A percentile compares a stretch with the other conserved stretches of the same genome.
These are phyloP conservation scores for Onthophagus taurus DNA, from an alignment of 1,140 invertebrate genomes.

Conservation along the genomic window DNA sequence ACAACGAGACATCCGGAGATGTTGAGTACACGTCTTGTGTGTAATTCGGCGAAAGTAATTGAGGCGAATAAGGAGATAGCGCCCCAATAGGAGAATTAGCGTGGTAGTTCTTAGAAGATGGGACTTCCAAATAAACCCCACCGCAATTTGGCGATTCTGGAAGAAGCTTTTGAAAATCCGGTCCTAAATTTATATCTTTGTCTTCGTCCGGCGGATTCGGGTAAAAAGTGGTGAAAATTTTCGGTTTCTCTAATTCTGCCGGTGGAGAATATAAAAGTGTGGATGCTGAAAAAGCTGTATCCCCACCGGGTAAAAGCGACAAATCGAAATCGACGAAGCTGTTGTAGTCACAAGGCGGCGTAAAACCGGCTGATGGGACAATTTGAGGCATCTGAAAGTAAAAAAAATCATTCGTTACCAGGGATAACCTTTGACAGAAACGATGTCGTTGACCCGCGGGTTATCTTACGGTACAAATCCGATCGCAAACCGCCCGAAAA, in stretches of 20 bases:
- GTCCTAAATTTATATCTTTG: slow-evolving; percentile 22
- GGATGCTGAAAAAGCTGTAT: slow-evolving; percentile 42
- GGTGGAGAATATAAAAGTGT: slow-evolving; percentile 46
- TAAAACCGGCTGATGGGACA: slow-evolving; percentile 62
- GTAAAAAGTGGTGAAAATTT: slow-evolving; percentile 32
- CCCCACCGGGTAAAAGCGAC: slow-evolving; percentile 56
- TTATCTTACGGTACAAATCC: no score
- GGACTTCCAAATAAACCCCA: slow-evolving; percentile 32
- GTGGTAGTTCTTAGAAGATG: slow-evolving; percentile 24
- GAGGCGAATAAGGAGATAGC: slow-evolving; percentile 28
- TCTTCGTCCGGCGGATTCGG: slow-evolving; percentile 18
- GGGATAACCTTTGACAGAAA: no score
- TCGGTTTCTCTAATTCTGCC: slow-evolving; percentile 27
- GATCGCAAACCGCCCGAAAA: no score
- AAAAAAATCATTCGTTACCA: no score
- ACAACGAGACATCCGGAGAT: slow-evolving; percentile 33
- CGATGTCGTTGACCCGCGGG: no score
- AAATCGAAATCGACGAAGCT: slow-evolving; percentile 62
- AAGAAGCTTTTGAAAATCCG: slow-evolving; percentile 32
- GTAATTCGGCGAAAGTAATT: slow-evolving; percentile 30
- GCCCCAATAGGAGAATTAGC: slow-evolving; percentile 22
- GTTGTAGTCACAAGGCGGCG: slow-evolving; percentile 56
- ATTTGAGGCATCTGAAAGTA: slow-evolving; percentile 70
- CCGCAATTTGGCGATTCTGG: slow-evolving; percentile 21
- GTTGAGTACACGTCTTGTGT: slow-evolving; percentile 31